A percentile compares a stretch with the other conserved stretches of the same genome.
Evolutionary conservation across 2,113 vertebrate species (phyloP).

Genomic region (Recurvirostra avosetta): DNA sequence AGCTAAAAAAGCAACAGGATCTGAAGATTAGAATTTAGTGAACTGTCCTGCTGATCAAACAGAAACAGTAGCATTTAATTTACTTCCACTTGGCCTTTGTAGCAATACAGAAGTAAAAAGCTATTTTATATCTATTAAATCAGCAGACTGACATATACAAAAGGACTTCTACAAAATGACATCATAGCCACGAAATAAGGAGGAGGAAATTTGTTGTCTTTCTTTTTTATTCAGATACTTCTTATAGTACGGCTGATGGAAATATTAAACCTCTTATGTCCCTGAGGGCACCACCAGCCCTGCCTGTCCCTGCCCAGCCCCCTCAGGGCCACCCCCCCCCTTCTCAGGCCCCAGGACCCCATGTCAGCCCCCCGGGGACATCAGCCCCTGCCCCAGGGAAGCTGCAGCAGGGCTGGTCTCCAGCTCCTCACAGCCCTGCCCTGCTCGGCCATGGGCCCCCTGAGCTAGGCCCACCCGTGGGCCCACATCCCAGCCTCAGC

Average conservation of each 20-base stretch:
- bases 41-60: not conserved
- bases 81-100: not conserved
- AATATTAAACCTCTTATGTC: not conserved
- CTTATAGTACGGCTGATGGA: not conserved
- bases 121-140: not conserved
- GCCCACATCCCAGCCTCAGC: too few relatives aligned
- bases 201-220: not conserved
- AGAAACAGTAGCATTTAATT: not conserved
- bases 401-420: accelerated
- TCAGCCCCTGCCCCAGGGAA: accelerated
- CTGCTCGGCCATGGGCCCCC: accelerated
- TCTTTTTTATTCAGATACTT: not conserved
- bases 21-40: not conserved
- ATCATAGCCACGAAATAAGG: not conserved
- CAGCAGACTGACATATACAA: not conserved
- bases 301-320: too few relatives aligned
- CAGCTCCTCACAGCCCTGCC: too few relatives aligned
- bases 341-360: too few relatives aligned
- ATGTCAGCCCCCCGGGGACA: accelerated
- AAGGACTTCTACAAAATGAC: accelerated
- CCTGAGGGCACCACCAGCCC: not conserved
- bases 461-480: accelerated
- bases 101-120: not conserved
- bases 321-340: not conserved
- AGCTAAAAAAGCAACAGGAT: not conserved